A percentile compares a stretch with the other conserved stretches of the same genome.
These are phyloP conservation scores for Manduca sexta DNA, from an alignment of 1,140 invertebrate genomes.

Conservation along the genomic window DNA sequence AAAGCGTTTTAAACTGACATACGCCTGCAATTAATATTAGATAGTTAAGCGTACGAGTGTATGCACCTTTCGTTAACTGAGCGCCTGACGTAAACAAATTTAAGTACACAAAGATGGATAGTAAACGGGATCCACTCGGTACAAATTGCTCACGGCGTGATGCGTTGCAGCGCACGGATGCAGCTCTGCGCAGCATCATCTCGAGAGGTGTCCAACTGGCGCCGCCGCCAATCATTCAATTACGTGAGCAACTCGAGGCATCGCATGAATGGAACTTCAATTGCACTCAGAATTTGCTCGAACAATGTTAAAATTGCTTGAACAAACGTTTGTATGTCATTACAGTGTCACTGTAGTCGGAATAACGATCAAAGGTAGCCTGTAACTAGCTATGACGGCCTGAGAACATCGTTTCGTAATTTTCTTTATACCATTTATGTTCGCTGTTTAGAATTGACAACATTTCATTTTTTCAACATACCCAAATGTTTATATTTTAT, in stretches of 20 bases:
- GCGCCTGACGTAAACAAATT: background rate
- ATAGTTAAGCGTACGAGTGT: background rate
- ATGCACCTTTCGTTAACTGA: background rate
- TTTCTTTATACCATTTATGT: too few relatives aligned
- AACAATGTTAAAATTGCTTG: constrained; percentile 13
- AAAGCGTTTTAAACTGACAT: background rate
- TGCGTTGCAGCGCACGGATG: constrained; percentile 31
- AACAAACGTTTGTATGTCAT: constrained; percentile 10
- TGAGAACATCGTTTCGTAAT: too few relatives aligned
- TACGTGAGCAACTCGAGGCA: constrained; percentile 31
- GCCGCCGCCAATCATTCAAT: constrained; percentile 64
- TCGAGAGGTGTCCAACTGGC: constrained; percentile 54
- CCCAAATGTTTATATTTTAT: too few relatives aligned
- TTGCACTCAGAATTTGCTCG: constrained; percentile 17
- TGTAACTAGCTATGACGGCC: too few relatives aligned
- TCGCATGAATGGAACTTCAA: constrained; percentile 27
- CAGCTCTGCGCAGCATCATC: constrained; percentile 47
- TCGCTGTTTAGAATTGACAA: too few relatives aligned
- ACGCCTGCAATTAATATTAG: too few relatives aligned
- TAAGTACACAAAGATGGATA: too few relatives aligned
- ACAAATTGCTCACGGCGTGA: constrained; percentile 27
- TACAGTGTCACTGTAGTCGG: background rate
- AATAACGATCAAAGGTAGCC: too few relatives aligned
- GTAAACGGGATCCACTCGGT: constrained; percentile 17
- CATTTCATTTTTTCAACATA: too few relatives aligned